Evolutionary conservation across 2,888 invertebrate genomes (phyloP), one percentile per base, ranked within the genome.

Genomic region (Drosophila villosipedis): DNA sequence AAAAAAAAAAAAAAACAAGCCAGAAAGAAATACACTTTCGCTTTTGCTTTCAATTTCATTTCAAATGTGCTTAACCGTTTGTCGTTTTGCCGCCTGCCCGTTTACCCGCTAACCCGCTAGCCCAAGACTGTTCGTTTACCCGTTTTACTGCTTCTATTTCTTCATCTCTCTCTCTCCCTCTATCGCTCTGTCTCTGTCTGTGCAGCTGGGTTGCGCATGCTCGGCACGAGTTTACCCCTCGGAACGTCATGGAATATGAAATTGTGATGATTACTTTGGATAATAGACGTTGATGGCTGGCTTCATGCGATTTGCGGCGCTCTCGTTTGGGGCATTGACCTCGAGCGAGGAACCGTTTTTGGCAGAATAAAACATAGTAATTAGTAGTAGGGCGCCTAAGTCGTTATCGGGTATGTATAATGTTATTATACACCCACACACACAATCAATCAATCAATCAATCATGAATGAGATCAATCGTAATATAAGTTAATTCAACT

Each of bases 11-110:
- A 50, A 47, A 59, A 66, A 61, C 62, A 75, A 78, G 63, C 55
- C 62, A 84, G 68, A 84, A 84, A 89, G 69, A 86, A 86, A 87
- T 87, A 87, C 87, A 86, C 90, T 86, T 86, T 86, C 85, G 89
- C 84, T 86, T 89, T 84, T 84, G 90, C 84, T 86, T 86, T 86
- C 90, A 89, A 89, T 89, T 86, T 89, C 88, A 84, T 86, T 86
- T 89, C 71, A 87, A 85, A 80, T 77, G 81, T 75, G 71, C 70
- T 70, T 83, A 59, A 57, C 63, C 64, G 73, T 75, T 70, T 67
- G 33, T 47, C 55, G 52, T 7, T 22, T 35, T n/a, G n/a, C 57
- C 55, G 54, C n/a, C 1, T n/a, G 1, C n/a, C 41, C 41, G 25
- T n/a, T 52, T 41, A 28, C 60, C 31, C 67, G 61, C 49, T 31